These are phyloP conservation scores for Hippocampus abdominalis DNA, from an alignment of 2,113 vertebrate species.

Conservation along the genomic window DNA sequence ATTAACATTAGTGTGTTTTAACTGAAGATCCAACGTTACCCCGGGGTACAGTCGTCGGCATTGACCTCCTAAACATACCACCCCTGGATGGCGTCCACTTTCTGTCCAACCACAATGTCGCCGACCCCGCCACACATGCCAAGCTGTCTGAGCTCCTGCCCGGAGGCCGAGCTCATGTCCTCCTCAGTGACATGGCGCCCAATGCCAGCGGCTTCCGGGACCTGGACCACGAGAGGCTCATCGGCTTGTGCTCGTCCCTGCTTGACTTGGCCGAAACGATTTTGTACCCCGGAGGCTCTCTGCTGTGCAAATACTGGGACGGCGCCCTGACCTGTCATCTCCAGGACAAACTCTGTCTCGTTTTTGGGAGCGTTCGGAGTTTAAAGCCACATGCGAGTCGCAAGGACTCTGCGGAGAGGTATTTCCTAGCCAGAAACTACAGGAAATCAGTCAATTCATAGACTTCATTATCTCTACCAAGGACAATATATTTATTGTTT, in stretches of 20 bases:
- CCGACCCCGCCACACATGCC: conserved; percentile 63
- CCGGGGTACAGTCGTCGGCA: conserved; percentile 81
- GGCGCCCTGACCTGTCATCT: conserved; percentile 72
- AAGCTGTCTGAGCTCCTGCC: conserved; percentile 79
- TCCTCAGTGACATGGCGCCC: conserved; percentile 94
- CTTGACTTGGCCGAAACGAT: conserved; percentile 73
- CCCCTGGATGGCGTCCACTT: conserved; percentile 86
- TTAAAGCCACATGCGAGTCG: conserved; percentile 88
- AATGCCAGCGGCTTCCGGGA: conserved; percentile 85
- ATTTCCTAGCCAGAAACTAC: conserved; percentile 80
- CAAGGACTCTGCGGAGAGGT: conserved; percentile 87
- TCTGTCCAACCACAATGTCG: conserved; percentile 76
- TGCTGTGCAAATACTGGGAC: conserved; percentile 93
- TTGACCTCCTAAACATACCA: conserved; percentile 81
- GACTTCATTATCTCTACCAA: not conserved
- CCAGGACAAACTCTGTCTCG: conserved; percentile 68
- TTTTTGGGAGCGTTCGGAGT: conserved; percentile 73
- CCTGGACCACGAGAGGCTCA: conserved; percentile 85
- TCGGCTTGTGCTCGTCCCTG: conserved; percentile 77
- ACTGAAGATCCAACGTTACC: conserved; percentile 72
- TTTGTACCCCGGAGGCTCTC: conserved; percentile 72
- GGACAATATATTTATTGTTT: not conserved
- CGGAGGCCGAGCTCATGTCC: conserved; percentile 73
- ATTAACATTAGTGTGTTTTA: conserved; percentile 5
- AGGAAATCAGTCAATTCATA: conserved; percentile 35